phyloP scores from a whole-genome alignment of 2,797 vertebrate genomes.

The Enteromius unitaeniatus region DNA sequence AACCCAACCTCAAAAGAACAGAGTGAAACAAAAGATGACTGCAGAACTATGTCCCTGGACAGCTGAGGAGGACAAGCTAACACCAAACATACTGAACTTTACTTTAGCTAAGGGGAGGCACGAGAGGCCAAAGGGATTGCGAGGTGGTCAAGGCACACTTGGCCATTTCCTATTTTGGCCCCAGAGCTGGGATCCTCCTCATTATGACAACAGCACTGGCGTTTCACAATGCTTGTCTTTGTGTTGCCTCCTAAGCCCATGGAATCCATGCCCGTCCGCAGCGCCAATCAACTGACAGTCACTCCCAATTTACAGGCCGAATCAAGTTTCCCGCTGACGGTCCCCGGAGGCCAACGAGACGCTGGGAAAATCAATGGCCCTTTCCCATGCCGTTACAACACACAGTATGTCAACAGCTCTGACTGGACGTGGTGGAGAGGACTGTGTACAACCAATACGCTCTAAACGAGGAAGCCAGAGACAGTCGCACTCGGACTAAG shows the following conservation, averaged over 20 bases:
- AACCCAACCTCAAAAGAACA: constrained; percentile 56
- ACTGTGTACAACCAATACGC: neutral
- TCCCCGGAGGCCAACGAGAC: constrained; percentile 44
- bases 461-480: neutral
- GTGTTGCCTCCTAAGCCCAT: constrained; percentile 42
- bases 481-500: neutral
- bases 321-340: constrained; percentile 41
- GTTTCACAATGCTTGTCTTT: constrained; percentile 52
- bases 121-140: constrained; percentile 13
- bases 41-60: constrained; percentile 56
- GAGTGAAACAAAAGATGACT: constrained; percentile 58
- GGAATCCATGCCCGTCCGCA: constrained; percentile 23
- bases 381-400: constrained; percentile 42
- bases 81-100: constrained; percentile 51
- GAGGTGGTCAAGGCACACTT: constrained; percentile 38
- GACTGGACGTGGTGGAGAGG: neutral
- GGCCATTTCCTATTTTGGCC: constrained; percentile 39
- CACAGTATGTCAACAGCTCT: constrained; percentile 37
- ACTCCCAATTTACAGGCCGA: constrained; percentile 44
- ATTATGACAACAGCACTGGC: constrained; percentile 3
- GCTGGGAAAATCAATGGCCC: constrained; percentile 37
- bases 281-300: constrained; percentile 27
- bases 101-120: constrained; percentile 31
- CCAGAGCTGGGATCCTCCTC: constrained; percentile 43
- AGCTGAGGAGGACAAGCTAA: constrained; percentile 62